Evolutionary conservation across 2,888 invertebrate genomes (phyloP).

Genomic region (Abrostola tripartita): DNA sequence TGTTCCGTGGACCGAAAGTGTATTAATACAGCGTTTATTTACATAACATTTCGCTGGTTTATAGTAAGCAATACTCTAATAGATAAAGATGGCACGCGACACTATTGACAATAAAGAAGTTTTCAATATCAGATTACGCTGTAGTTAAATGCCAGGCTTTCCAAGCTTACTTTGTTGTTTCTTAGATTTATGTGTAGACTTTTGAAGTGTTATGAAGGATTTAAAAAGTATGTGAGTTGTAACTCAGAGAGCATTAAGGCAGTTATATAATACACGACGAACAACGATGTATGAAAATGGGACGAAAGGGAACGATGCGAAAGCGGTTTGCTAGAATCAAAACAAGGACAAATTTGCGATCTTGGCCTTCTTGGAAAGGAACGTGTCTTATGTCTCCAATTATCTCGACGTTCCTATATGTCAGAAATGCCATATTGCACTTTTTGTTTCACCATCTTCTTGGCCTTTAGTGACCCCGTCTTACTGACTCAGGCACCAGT

Average conservation of each 20-base stretch:
- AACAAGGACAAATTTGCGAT: no score
- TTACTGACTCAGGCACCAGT: conserved; percentile 2
- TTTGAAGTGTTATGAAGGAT: no score
- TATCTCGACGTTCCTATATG: background rate
- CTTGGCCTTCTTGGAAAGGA: no score
- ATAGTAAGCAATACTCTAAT: conserved; percentile 21
- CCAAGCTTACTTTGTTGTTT: background rate
- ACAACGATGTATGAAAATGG: no score
- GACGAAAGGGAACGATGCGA: no score
- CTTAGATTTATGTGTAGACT: background rate
- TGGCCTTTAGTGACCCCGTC: conserved; percentile 3
- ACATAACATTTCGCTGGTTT: conserved; percentile 18
- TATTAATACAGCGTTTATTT: conserved; percentile 29
- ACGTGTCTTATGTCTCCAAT: no score
- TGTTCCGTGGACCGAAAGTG: conserved; percentile 15
- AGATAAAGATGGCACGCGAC: conserved; percentile 6
- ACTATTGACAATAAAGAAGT: background rate
- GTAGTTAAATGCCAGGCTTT: background rate
- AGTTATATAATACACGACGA: no score
- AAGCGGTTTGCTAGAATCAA: no score
- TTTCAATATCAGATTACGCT: background rate
- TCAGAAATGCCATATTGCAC: background rate
- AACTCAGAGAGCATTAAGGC: no score
- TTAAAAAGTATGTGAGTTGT: no score
- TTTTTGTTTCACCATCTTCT: background rate